phyloP scores from a whole-genome alignment of 1,140 invertebrate species.

The Venturia canescens region DNA sequence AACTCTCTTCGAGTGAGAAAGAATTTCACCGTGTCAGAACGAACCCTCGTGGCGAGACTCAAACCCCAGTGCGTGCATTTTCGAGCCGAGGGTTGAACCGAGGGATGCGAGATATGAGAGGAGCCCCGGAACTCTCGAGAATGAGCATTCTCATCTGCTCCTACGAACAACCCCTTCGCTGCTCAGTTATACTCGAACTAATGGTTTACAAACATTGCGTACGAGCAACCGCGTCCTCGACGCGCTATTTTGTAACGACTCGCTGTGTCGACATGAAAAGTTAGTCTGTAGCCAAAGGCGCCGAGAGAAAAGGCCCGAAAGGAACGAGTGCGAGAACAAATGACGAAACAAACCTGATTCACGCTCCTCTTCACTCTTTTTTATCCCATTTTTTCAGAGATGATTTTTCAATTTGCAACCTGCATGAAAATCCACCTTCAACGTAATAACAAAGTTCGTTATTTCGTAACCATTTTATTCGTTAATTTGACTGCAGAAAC shows the following conservation, averaged over 20 bases:
- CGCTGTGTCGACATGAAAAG: slow-evolving; percentile 57
- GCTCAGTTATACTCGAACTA: slow-evolving; percentile 31
- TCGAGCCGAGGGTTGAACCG: neutral
- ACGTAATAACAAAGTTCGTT: too few species aligned
- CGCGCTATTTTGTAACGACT: slow-evolving; percentile 28
- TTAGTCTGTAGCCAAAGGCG: slow-evolving; percentile 48
- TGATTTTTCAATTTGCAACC: too few species aligned
- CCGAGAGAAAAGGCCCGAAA: slow-evolving; percentile 9
- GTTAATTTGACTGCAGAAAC: too few species aligned
- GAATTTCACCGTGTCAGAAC: neutral
- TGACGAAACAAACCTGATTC: neutral
- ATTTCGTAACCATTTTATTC: too few species aligned
- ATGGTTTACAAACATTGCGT: slow-evolving; percentile 29
- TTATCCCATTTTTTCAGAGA: too few species aligned
- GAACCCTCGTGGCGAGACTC: neutral
- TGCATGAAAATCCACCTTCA: too few species aligned
- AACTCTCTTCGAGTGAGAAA: neutral
- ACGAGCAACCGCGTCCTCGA: slow-evolving; percentile 4
- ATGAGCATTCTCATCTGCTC: neutral
- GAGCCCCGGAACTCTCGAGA: neutral
- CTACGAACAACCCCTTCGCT: neutral
- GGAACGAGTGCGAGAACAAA: slow-evolving; percentile 27
- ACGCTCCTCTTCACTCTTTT: too few species aligned
- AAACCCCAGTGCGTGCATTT: slow-evolving; percentile 4
- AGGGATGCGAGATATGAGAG: neutral